Base-by-base conservation (phyloP, 1,140 invertebrate species). In the Physella acuta region DNA sequence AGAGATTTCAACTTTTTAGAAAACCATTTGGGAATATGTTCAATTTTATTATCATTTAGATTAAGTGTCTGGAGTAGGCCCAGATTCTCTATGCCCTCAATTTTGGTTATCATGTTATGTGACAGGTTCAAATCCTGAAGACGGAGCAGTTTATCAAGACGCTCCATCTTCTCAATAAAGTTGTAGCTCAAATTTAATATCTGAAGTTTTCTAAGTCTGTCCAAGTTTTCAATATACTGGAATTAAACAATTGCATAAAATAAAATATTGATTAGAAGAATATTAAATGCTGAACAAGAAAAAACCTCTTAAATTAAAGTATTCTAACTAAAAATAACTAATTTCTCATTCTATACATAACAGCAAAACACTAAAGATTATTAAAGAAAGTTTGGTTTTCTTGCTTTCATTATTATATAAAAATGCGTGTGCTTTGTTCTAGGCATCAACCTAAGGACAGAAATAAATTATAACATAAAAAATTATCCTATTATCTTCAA, bases 201-300 rank as follows among this genome's bases (percentile, higher is more conserved):
- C 52, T 79, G 76, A 14, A 84, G 73, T 34, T 75, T 72, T 34
- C 77, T 75, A 28, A 81, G 68, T 14, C 63, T 51, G 20, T 84
- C 82, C 44, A 84, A 68, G 68, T 83, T 83, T 69, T 84, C 83
- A 56, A 84, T 84, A 70, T 81, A 83, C 83, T 84, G 77, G 36
- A 76, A 76, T 49, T 62, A 8, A 31, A 51, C 14, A 64, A 4
- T 26, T n/a, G n/a, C n/a, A n/a, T n/a, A n/a, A n/a, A n/a, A n/a
- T n/a, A n/a, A n/a, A n/a, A n/a, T n/a, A n/a, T n/a, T n/a, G n/a
- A n/a, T n/a, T n/a, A n/a, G n/a, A n/a, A n/a, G n/a, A n/a, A n/a
- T n/a, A n/a, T n/a, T n/a, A n/a, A n/a, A n/a, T n/a, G n/a, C n/a
- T n/a, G n/a, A n/a, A n/a, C n/a, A n/a, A n/a, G n/a, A n/a, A n/a